phyloP scores from a whole-genome alignment of 1,140 invertebrate species.

The Apolygus lucorum region DNA sequence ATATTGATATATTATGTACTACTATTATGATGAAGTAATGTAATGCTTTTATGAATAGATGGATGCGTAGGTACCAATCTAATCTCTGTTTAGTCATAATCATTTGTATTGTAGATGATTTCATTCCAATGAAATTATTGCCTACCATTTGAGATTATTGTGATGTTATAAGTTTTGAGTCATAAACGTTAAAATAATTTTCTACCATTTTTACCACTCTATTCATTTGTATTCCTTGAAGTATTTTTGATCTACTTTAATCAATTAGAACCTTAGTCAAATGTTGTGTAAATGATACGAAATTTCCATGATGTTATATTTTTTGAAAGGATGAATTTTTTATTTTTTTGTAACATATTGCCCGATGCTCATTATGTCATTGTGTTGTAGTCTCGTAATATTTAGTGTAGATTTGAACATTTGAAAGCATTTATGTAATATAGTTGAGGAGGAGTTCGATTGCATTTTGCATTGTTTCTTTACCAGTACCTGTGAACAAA shows the following conservation, averaged over 20 bases:
- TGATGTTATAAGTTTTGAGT: background rate
- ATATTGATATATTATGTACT: no score
- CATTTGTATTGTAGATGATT: background rate
- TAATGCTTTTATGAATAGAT: no score
- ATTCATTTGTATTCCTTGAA: background rate
- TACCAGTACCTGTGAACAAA: background rate
- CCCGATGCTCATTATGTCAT: background rate
- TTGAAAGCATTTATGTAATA: background rate
- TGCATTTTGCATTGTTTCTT: background rate
- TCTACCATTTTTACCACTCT: background rate
- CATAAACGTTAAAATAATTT: background rate
- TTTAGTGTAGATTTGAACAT: background rate
- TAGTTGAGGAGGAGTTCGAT: background rate
- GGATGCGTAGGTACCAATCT: background rate
- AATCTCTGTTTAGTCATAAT: background rate
- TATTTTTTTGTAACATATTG: background rate
- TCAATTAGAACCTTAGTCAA: background rate
- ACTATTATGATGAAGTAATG: no score
- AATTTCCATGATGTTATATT: background rate
- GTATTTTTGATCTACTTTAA: background rate
- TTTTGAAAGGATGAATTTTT: background rate
- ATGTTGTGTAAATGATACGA: background rate
- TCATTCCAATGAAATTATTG: background rate
- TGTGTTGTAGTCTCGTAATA: background rate
- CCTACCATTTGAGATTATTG: background rate